Evolutionary conservation across 2,888 invertebrate species (phyloP).

Genomic region (Rotaria macrura): DNA sequence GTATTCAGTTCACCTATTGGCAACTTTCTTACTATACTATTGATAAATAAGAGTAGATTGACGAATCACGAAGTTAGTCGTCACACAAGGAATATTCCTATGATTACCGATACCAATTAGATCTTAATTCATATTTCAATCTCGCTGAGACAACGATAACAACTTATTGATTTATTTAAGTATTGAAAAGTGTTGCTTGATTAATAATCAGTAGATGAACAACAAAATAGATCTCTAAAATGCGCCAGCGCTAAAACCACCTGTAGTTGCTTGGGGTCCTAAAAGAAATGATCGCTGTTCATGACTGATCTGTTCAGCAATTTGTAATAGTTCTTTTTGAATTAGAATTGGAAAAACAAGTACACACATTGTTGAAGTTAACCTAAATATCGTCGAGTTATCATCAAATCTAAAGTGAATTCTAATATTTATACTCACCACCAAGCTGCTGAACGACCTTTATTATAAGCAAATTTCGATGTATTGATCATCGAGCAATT

Average conservation of each 20-base stretch:
- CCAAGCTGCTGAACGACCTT: background rate
- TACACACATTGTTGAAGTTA: background rate
- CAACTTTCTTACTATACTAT: too few species aligned
- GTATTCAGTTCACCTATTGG: too few species aligned
- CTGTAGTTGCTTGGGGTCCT: background rate
- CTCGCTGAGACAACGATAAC: too few species aligned
- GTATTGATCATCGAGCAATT: background rate
- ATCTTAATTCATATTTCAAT: too few species aligned
- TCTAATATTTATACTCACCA: background rate
- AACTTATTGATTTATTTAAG: too few species aligned
- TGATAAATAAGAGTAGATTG: too few species aligned
- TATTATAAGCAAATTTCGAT: background rate
- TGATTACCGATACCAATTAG: too few species aligned
- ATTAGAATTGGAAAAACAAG: background rate
- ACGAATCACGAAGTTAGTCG: too few species aligned
- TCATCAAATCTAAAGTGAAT: too few species aligned
- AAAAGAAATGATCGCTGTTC: slow-evolving; percentile 12
- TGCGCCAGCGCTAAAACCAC: background rate
- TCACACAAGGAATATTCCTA: too few species aligned
- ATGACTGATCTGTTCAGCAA: background rate
- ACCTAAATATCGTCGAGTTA: background rate
- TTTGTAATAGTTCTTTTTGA: slow-evolving; percentile 21
- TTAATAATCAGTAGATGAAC: background rate
- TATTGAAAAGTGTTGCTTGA: too few species aligned
- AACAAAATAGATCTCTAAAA: background rate